phyloP scores from a whole-genome alignment of 2,888 invertebrate genomes.

The Tenthredo livida region DNA sequence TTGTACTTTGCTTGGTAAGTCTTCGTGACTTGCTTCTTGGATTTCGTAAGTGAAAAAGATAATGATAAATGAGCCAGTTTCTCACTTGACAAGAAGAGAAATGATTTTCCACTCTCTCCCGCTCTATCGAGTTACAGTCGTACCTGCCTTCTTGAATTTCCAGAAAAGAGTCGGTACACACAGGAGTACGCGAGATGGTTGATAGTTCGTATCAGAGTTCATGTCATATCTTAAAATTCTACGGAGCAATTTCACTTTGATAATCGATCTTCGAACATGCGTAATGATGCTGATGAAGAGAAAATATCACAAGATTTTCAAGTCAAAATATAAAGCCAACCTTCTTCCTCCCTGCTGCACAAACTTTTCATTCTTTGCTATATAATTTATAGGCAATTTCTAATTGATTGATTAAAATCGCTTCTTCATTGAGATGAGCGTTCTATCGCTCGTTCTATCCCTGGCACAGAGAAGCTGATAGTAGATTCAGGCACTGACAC shows the following conservation, averaged over 20 bases:
- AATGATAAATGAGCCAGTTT: constrained; percentile 17
- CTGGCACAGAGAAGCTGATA: background rate
- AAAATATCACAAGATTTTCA: background rate
- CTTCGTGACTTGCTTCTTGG: constrained; percentile 4
- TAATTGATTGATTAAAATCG: background rate
- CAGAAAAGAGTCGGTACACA: background rate
- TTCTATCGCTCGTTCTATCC: background rate
- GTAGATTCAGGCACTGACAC: background rate
- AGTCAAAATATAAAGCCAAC: background rate
- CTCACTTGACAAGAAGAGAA: constrained; percentile 30
- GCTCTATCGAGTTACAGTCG: constrained; percentile 5
- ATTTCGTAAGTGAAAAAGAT: constrained; percentile 35
- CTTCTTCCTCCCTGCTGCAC: background rate
- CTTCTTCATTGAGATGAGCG: background rate
- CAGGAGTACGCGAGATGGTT: too few relatives aligned
- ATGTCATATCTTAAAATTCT: background rate
- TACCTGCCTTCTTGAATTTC: background rate
- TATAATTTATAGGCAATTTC: background rate
- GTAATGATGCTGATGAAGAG: background rate
- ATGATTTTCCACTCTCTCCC: constrained; percentile 12
- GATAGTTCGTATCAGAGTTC: background rate
- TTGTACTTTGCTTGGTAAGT: background rate
- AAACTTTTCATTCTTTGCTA: background rate
- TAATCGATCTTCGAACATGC: background rate
- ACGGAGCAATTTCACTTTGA: background rate